phyloP scores from a whole-genome alignment of 2,888 invertebrate genomes.

The Heliconius ismenius region DNA sequence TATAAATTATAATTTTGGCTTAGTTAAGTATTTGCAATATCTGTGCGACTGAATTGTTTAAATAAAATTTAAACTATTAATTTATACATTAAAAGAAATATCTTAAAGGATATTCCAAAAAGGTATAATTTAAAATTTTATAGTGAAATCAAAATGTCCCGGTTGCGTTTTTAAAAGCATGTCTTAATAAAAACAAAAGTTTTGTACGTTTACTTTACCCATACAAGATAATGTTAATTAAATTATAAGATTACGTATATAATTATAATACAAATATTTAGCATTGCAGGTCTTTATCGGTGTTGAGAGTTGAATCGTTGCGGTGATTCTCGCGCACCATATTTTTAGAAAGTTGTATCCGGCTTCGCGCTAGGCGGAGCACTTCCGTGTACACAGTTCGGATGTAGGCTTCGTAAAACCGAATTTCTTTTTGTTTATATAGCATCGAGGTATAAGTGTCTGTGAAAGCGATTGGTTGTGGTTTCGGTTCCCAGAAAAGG shows the following conservation, averaged over 20 bases:
- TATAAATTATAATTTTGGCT: no score
- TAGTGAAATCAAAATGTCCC: not conserved
- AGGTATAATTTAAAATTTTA: not conserved
- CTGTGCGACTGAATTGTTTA: no score
- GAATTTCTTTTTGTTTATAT: conserved; percentile 42
- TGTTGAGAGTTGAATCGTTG: conserved; percentile 33
- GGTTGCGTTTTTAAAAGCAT: not conserved
- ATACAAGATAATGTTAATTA: not conserved
- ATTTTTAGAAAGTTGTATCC: conserved; percentile 81
- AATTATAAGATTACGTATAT: conserved; percentile 11
- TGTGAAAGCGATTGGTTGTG: no score
- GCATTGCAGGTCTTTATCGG: conserved; percentile 18
- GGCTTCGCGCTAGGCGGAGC: conserved; percentile 66
- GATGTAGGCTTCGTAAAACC: conserved; percentile 65
- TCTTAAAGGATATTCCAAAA: not conserved
- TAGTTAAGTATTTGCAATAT: no score
- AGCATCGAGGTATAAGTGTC: no score
- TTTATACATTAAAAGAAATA: not conserved
- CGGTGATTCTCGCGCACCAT: conserved; percentile 59
- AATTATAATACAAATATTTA: conserved; percentile 19
- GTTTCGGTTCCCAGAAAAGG: no score
- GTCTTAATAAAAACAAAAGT: not conserved
- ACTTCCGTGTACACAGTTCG: conserved; percentile 65
- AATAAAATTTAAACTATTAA: no score
- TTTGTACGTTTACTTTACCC: not conserved